A percentile compares a stretch with the other conserved stretches of the same genome.
Conservation (phyloP, 2,888 invertebrate species). For the Epirrita christyi region DNA sequence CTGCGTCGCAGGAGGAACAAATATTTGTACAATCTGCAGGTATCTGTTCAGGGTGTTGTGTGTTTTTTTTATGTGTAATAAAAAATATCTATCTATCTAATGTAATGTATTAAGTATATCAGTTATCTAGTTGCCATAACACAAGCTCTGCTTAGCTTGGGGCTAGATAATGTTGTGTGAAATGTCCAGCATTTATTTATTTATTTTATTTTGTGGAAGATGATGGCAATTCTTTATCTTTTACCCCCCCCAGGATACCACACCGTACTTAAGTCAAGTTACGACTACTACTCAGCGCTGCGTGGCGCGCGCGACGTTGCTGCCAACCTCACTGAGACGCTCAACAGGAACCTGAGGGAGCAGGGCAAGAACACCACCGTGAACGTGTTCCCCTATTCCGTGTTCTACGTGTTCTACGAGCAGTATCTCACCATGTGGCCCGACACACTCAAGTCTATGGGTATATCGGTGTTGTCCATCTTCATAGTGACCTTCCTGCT, state of each 20-base stretch:
- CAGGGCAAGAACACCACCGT: constrained; percentile 75
- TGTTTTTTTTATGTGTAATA: too few species aligned
- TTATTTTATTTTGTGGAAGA: too few species aligned
- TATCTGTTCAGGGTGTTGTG: too few species aligned
- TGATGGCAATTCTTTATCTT: too few species aligned
- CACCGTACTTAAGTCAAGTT: constrained; percentile 94
- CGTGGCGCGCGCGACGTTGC: constrained; percentile 92
- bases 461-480: constrained; percentile 95
- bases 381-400: constrained; percentile 94
- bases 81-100: too few species aligned
- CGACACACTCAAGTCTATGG: constrained; percentile 94
- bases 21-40: too few species aligned
- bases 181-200: too few species aligned
- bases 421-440: constrained; percentile 98
- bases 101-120: too few species aligned
- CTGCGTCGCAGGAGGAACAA: too few species aligned
- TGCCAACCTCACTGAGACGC: constrained; percentile 91
- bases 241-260: constrained; percentile 87
- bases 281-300: constrained; percentile 95
- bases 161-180: too few species aligned
- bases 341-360: constrained; percentile 85
- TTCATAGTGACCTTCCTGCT: constrained; percentile 96
- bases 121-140: too few species aligned
- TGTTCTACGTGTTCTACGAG: constrained; percentile 99
- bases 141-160: too few species aligned